These are phyloP conservation scores for Gryllus longicercus DNA, from an alignment of 2,888 invertebrate genomes.

Conservation along the genomic window DNA sequence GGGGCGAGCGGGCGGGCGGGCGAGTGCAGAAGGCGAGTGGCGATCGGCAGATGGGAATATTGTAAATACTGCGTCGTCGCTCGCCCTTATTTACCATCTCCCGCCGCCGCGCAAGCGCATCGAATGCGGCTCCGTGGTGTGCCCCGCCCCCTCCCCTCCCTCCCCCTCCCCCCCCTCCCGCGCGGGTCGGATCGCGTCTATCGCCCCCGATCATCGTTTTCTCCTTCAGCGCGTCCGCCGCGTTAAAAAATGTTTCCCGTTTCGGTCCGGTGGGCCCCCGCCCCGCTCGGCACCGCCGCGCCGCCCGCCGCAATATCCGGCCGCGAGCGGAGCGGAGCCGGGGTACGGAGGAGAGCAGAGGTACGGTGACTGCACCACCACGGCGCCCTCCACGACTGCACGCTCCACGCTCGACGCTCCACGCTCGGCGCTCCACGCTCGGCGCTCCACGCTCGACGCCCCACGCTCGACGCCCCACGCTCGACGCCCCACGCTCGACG, in stretches of 20 bases:
- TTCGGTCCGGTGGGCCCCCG: not conserved
- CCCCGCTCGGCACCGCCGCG: not conserved
- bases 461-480: too few relatives aligned
- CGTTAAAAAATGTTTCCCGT: conserved; percentile 17
- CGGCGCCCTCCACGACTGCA: too few relatives aligned
- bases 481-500: too few relatives aligned
- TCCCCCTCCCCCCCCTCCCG: not conserved
- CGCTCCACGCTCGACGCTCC: too few relatives aligned
- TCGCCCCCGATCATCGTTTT: conserved; percentile 1
- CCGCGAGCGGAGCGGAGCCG: too few relatives aligned
- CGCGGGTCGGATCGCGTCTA: not conserved
- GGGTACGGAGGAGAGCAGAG: too few relatives aligned
- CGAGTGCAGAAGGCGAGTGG: not conserved
- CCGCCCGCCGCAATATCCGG: not conserved
- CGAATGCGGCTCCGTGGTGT: not conserved
- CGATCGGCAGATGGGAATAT: not conserved
- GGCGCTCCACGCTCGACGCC: too few relatives aligned
- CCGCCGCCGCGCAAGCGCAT: not conserved
- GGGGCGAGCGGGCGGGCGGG: not conserved
- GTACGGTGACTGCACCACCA: too few relatives aligned
- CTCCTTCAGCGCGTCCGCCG: not conserved
- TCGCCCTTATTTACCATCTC: not conserved
- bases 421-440: too few relatives aligned
- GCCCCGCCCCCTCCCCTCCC: not conserved
- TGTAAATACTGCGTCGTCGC: conserved; percentile 7